Evolutionary conservation across 37 sponge, comb jelly and placozoan genomes (phyloP).

Genomic region (Aplysina aerophoba): DNA sequence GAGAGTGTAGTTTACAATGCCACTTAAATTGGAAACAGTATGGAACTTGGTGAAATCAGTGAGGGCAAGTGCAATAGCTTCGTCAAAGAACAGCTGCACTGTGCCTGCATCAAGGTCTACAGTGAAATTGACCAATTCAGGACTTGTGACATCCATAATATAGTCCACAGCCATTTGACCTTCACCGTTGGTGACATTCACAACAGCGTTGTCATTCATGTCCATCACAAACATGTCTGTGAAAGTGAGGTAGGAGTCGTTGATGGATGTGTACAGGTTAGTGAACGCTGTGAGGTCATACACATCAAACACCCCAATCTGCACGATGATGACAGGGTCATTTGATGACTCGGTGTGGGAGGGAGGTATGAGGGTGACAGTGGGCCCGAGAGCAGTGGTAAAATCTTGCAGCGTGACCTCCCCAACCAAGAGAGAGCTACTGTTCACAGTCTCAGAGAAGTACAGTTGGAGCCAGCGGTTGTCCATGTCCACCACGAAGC

Average conservation of each 20-base stretch:
- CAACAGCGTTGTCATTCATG: slow-evolving; percentile 81
- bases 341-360: slow-evolving; percentile 32
- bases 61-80: slow-evolving; percentile 69
- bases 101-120: slow-evolving; percentile 81
- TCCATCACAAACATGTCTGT: slow-evolving; percentile 63
- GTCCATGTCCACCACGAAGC: slow-evolving; percentile 83
- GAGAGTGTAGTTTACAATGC: slow-evolving; percentile 67
- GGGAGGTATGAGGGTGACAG: slow-evolving; percentile 35
- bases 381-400: slow-evolving; percentile 27
- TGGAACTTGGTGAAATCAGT: slow-evolving; percentile 76
- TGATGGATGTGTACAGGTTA: slow-evolving; percentile 66
- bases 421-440: slow-evolving; percentile 54
- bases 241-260: slow-evolving; percentile 75
- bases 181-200: slow-evolving; percentile 44
- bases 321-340: slow-evolving; percentile 42
- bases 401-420: slow-evolving; percentile 78
- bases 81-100: slow-evolving; percentile 76
- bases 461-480: slow-evolving; percentile 55
- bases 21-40: slow-evolving; percentile 62
- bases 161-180: slow-evolving; percentile 56
- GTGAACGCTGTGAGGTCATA: slow-evolving; percentile 71
- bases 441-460: slow-evolving; percentile 92
- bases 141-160: slow-evolving; percentile 64
- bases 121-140: slow-evolving; percentile 77
- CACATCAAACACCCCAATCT: slow-evolving; percentile 64